Evolutionary conservation across 30 jellyfish, hydroid and myxozoan genomes (phyloP).

Genomic region (Aurelia sp.): DNA sequence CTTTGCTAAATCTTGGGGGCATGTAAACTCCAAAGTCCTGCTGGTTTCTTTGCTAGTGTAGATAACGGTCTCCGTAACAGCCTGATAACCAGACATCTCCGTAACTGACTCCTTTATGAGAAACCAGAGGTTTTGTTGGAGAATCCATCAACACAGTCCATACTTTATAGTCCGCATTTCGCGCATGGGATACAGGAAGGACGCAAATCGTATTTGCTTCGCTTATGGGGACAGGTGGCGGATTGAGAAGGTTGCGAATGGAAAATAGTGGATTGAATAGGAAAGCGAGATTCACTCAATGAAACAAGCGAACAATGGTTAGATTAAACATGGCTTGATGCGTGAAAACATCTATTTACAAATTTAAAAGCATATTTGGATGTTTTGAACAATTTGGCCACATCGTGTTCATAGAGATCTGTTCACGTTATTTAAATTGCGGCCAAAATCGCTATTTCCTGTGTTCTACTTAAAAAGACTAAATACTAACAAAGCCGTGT

Average conservation of each 20-base stretch:
- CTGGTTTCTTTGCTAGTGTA: too few species aligned
- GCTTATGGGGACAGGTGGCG: slow-evolving; percentile 79
- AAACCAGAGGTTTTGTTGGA: too few species aligned
- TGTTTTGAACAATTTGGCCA: slow-evolving; percentile 30
- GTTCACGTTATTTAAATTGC: slow-evolving; percentile 33
- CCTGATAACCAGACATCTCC: too few species aligned
- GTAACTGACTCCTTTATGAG: too few species aligned
- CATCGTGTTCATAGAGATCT: slow-evolving; percentile 42
- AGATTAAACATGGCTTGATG: slow-evolving; percentile 65
- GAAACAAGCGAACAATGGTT: slow-evolving; percentile 71
- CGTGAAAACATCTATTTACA: slow-evolving; percentile 61
- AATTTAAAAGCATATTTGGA: slow-evolving; percentile 61
- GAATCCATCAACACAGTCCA: too few species aligned
- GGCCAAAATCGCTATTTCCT: slow-evolving; percentile 54
- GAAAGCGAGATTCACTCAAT: slow-evolving; percentile 63
- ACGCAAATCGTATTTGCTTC: slow-evolving; percentile 51
- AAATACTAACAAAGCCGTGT: slow-evolving; percentile 12
- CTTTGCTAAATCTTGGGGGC: too few species aligned
- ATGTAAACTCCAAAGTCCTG: too few species aligned
- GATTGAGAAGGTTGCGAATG: slow-evolving; percentile 45
- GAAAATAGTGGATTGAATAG: slow-evolving; percentile 18
- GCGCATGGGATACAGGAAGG: background rate
- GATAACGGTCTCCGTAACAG: too few species aligned
- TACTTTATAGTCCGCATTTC: too few species aligned
- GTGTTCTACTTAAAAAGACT: slow-evolving; percentile 28